A percentile compares a stretch with the other conserved stretches of the same genome.
Conservation (phyloP, 1,140 invertebrate genomes). For the Drosophila nasuta region DNA sequence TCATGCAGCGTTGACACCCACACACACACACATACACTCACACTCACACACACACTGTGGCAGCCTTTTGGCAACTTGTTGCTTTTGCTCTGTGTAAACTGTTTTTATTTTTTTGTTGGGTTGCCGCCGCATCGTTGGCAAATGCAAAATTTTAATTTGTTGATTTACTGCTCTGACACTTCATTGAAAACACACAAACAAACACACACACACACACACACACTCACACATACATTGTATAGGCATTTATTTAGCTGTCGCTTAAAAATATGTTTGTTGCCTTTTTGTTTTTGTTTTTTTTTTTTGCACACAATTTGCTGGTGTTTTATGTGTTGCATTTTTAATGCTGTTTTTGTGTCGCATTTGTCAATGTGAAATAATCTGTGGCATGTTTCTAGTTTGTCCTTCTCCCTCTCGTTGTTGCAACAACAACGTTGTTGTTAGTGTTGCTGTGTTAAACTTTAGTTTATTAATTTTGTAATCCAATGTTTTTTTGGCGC, state of each 20-base stretch:
- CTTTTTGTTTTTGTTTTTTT: slow-evolving; percentile 8
- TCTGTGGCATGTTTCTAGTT: slow-evolving; percentile 59
- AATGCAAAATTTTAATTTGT: slow-evolving; percentile 77
- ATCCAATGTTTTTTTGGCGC: slow-evolving; percentile 49
- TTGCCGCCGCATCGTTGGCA: slow-evolving; percentile 31
- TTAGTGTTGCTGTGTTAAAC: slow-evolving; percentile 27
- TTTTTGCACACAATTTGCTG: slow-evolving; percentile 17
- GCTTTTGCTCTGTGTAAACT: slow-evolving; percentile 30
- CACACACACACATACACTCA: slow-evolving; percentile 18
- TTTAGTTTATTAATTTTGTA: slow-evolving; percentile 67
- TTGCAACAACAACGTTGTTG: slow-evolving; percentile 33
- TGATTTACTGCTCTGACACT: slow-evolving; percentile 70
- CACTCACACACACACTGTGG: slow-evolving; percentile 12
- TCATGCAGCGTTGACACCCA: slow-evolving; percentile 36
- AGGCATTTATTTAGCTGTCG: slow-evolving; percentile 47
- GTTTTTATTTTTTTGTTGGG: slow-evolving; percentile 24
- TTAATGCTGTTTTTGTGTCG: slow-evolving; percentile 63
- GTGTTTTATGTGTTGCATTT: slow-evolving; percentile 70
- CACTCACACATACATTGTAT: slow-evolving; percentile 12
- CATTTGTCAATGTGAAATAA: slow-evolving; percentile 74
- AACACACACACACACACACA: slow-evolving; percentile 21
- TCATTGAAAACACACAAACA: slow-evolving; percentile 39
- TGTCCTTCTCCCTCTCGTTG: slow-evolving; percentile 18
- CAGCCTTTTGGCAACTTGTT: slow-evolving; percentile 63
- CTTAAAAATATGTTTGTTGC: slow-evolving; percentile 36